Evolutionary conservation across 2,888 invertebrate species (phyloP).

Genomic region (Glyphotaelius pellucidus): DNA sequence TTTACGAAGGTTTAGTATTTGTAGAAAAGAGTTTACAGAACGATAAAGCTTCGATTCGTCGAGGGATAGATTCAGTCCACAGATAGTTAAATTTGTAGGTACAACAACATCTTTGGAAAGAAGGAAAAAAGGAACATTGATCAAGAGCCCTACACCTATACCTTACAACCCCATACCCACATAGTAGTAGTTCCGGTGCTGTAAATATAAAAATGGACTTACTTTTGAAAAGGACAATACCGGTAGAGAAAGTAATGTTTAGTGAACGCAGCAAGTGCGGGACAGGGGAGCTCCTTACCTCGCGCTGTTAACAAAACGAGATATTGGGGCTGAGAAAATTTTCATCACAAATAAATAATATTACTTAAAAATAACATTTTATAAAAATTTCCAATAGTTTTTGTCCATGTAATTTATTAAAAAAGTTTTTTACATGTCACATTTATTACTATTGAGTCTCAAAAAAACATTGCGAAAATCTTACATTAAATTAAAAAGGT

Average conservation of each 20-base stretch:
- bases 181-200: conserved; percentile 35
- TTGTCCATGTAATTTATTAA: background rate
- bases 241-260: conserved; percentile 42
- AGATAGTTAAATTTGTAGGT: background rate
- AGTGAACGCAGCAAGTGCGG: conserved; percentile 29
- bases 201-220: conserved; percentile 46
- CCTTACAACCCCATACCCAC: background rate
- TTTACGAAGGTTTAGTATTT: background rate
- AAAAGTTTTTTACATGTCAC: background rate
- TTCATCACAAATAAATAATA: conserved; percentile 12
- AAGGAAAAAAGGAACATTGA: background rate
- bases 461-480: background rate
- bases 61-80: background rate
- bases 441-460: background rate
- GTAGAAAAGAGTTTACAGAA: background rate
- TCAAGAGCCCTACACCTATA: background rate
- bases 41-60: background rate
- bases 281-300: conserved; percentile 60
- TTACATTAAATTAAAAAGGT: background rate
- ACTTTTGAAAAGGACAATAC: conserved; percentile 46
- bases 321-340: conserved; percentile 46
- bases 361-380: conserved; percentile 1
- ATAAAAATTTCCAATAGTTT: background rate
- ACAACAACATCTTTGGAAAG: background rate
- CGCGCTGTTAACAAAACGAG: conserved; percentile 65